Conservation (phyloP, 1,140 invertebrate species). For the Drosophila ironensis region DNA sequence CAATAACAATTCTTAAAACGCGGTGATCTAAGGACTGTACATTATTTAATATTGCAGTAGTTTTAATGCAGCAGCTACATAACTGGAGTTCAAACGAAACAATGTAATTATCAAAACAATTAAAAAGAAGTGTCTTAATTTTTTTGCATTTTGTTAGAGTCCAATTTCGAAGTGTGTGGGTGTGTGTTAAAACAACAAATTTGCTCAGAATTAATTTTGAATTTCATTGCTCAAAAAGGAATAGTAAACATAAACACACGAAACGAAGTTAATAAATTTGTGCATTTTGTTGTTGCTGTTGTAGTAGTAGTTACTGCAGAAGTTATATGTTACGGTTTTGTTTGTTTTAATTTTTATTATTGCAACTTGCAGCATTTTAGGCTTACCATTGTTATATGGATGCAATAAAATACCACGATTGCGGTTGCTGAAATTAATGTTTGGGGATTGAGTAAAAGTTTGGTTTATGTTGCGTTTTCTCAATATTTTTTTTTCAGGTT, state of each 20-base stretch:
- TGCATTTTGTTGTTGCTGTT: constrained; percentile 58
- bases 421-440: constrained; percentile 82
- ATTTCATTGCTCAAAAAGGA: constrained; percentile 19
- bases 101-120: constrained; percentile 15
- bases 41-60: constrained; percentile 27
- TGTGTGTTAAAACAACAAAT: constrained; percentile 30
- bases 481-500: constrained; percentile 27
- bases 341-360: constrained; percentile 44
- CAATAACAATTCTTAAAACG: constrained; percentile 59
- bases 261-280: constrained; percentile 43
- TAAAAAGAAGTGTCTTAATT: constrained; percentile 5
- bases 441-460: constrained; percentile 72
- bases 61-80: constrained; percentile 48
- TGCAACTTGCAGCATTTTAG: constrained; percentile 77
- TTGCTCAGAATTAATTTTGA: constrained; percentile 27
- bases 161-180: constrained; percentile 9
- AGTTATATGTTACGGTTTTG: constrained; percentile 39
- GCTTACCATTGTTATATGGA: constrained; percentile 84
- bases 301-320: constrained; percentile 47
- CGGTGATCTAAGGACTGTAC: constrained; percentile 60
- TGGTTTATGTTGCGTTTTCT: constrained; percentile 42
- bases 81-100: constrained; percentile 30
- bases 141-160: constrained; percentile 21
- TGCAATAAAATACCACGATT: constrained; percentile 84
- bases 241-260: constrained; percentile 34